A percentile compares a stretch with the other conserved stretches of the same genome.
Evolutionary conservation across 2,888 invertebrate species (phyloP).

Genomic region (Apodemia zela): DNA sequence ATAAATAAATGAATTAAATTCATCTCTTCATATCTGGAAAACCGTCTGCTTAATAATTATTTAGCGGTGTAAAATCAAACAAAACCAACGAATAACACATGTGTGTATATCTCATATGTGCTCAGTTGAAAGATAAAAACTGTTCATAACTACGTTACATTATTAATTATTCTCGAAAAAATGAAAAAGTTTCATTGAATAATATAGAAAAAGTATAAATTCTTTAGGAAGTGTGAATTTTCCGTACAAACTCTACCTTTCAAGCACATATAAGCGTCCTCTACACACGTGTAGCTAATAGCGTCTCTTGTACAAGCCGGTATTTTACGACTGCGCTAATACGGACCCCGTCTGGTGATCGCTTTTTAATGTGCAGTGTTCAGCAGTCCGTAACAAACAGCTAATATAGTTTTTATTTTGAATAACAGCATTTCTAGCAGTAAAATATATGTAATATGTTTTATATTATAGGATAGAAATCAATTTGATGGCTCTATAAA

Average conservation of each 20-base stretch:
- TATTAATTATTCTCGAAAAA: too few species aligned
- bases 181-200: too few species aligned
- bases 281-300: constrained; percentile 43
- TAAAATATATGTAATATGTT: neutral
- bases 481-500: too few species aligned
- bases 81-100: too few species aligned
- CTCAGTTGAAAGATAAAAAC: too few species aligned
- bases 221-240: neutral
- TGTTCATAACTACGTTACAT: too few species aligned
- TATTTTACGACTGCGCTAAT: constrained; percentile 33
- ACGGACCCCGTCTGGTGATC: constrained; percentile 18
- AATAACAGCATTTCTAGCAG: neutral
- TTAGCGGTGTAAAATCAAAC: too few species aligned
- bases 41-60: too few species aligned
- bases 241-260: constrained; percentile 6
- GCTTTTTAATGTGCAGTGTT: constrained; percentile 26
- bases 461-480: too few species aligned
- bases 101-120: too few species aligned
- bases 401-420: neutral
- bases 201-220: neutral
- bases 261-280: constrained; percentile 15
- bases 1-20: too few species aligned
- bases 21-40: too few species aligned
- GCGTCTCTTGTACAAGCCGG: constrained; percentile 40
- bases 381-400: neutral